These are phyloP conservation scores for Sitophilus oryzae DNA, from an alignment of 1,140 invertebrate species.

Conservation along the genomic window DNA sequence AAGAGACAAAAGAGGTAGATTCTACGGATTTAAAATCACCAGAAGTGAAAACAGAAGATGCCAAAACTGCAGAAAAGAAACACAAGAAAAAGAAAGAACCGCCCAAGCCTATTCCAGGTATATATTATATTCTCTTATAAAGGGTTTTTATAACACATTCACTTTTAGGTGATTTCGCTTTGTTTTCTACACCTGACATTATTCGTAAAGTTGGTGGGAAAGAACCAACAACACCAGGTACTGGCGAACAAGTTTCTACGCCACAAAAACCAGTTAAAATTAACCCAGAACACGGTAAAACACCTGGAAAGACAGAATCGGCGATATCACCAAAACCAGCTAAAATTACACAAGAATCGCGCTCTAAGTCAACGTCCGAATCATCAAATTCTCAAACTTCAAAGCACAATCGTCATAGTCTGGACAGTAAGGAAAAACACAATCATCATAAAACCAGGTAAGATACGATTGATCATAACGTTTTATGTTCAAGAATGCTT, in stretches of 20 bases:
- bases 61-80: slow-evolving; percentile 34
- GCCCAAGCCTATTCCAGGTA: slow-evolving; percentile 53
- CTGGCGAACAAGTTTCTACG: slow-evolving; percentile 33
- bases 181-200: slow-evolving; percentile 74
- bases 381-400: slow-evolving; percentile 10
- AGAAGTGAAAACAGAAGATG: slow-evolving; percentile 20
- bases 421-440: slow-evolving; percentile 24
- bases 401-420: slow-evolving; percentile 25
- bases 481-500: too few relatives aligned
- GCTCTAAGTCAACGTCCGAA: slow-evolving; percentile 32
- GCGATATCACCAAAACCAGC: slow-evolving; percentile 29
- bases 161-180: slow-evolving; percentile 51
- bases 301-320: not conserved
- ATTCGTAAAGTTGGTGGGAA: slow-evolving; percentile 60
- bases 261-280: slow-evolving; percentile 28
- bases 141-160: not conserved
- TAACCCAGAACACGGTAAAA: slow-evolving; percentile 5
- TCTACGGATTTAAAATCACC: slow-evolving; percentile 40
- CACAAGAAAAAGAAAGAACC: slow-evolving; percentile 64
- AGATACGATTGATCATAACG: too few relatives aligned
- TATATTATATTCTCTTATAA: not conserved
- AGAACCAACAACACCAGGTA: slow-evolving; percentile 39
- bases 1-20: slow-evolving; percentile 39
- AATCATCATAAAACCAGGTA: slow-evolving; percentile 15
- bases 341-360: slow-evolving; percentile 39